Base-by-base conservation (phyloP, 2,888 invertebrate species). In the Cosmia pyralina region DNA sequence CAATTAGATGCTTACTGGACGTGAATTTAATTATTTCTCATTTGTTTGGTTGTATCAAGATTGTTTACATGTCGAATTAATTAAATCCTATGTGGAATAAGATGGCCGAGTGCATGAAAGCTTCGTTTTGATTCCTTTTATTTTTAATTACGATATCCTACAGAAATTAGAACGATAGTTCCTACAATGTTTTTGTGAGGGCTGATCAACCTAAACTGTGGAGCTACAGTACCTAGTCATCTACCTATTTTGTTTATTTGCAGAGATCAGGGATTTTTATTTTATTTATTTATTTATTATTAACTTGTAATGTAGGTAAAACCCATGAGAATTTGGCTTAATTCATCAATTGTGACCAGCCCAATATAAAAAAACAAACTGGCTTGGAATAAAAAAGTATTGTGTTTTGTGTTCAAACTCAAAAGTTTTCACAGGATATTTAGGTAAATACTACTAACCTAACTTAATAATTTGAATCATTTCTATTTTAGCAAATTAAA, bases 1-100 rank as follows among this genome's bases (percentile, higher is more conserved):
- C 85, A 89, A 89, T 90, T 89, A 87, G 77, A 82, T 79, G 83
- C 85, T 72, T 88, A 83, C 82, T 86, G 75, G 84, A 79, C 69
- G 57, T 80, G 82, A 86, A 86, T 85, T 60, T 46, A 64, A 68
- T 73, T 71, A 69, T 70, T 69, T 76, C 63, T 38, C 46, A 19
- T 67, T 69, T 65, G 67, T 65, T 28, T 59, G 15, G 19, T 69
- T n/a, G 46, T 38, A 53, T 50, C 28, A 59, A 65, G 58, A 70
- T 69, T 84, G 81, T 83, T 83, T 83, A 84, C 72, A n/a, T 55
- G 13, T 34, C 0, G n/a, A 71, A 19, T 22, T 69, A 52, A 22
- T 53, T 34, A 17, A 22, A 55, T n/a, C 11, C 0, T 34, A 1
- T 2, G n/a, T 70, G 38, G 22, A 11, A 8, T 75, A 63, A n/a